phyloP scores from a whole-genome alignment of 2,888 invertebrate genomes.

The Theodoxus fluviatilis region DNA sequence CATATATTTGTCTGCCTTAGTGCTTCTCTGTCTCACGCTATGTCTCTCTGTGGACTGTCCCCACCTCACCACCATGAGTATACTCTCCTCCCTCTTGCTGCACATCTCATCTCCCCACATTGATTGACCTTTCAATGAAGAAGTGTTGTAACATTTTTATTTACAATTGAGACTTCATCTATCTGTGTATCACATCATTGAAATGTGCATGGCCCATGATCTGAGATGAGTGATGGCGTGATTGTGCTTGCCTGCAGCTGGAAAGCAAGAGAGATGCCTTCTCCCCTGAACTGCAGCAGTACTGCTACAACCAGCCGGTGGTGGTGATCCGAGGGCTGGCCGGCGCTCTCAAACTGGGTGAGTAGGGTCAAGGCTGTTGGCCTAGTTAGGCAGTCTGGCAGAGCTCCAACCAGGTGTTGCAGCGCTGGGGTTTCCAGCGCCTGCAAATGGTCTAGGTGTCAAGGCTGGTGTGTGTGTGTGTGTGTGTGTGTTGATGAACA shows the following conservation, averaged over 20 bases:
- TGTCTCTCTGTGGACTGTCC: too few relatives aligned
- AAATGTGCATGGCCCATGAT: neutral
- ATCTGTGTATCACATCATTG: neutral
- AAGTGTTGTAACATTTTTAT: neutral
- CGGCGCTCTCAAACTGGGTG: slow-evolving; percentile 87
- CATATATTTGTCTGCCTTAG: too few relatives aligned
- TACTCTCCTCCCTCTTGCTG: neutral
- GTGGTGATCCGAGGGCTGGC: slow-evolving; percentile 95
- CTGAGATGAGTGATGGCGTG: neutral
- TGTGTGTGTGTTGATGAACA: too few relatives aligned
- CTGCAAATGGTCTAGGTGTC: too few relatives aligned
- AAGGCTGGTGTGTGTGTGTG: too few relatives aligned
- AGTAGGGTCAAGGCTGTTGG: too few relatives aligned
- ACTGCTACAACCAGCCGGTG: slow-evolving; percentile 95
- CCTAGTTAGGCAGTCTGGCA: too few relatives aligned
- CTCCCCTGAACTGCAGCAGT: slow-evolving; percentile 94
- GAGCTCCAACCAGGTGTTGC: too few relatives aligned
- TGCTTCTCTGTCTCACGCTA: too few relatives aligned
- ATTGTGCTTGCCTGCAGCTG: slow-evolving; percentile 70
- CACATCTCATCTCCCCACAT: neutral
- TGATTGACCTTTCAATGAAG: too few relatives aligned
- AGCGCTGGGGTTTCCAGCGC: too few relatives aligned
- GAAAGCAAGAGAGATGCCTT: slow-evolving; percentile 98
- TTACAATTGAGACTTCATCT: neutral
- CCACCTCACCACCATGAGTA: too few relatives aligned